phyloP scores from a whole-genome alignment of 1,140 invertebrate genomes.

The Catajapyx aquilonaris region DNA sequence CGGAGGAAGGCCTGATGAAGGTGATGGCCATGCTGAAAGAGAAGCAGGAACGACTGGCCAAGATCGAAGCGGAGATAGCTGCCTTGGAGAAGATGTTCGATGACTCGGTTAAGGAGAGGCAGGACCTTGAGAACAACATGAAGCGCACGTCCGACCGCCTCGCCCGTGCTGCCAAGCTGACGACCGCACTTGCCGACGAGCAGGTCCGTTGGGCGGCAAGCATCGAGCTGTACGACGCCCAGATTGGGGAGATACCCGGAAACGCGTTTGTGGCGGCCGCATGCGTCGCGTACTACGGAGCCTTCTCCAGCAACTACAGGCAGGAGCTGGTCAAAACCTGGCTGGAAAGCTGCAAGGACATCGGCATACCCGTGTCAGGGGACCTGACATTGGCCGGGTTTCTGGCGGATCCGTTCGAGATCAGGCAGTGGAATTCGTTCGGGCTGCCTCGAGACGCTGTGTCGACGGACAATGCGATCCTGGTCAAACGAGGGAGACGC shows the following conservation, averaged over 20 bases:
- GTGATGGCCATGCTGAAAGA: slow-evolving; percentile 50
- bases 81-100: slow-evolving; percentile 44
- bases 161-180: slow-evolving; percentile 55
- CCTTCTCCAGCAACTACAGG: slow-evolving; percentile 54
- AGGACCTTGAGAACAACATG: slow-evolving; percentile 36
- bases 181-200: slow-evolving; percentile 63
- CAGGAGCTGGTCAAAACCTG: slow-evolving; percentile 42
- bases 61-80: slow-evolving; percentile 40
- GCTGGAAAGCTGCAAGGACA: slow-evolving; percentile 33
- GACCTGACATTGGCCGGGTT: slow-evolving; percentile 45
- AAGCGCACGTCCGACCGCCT: slow-evolving; percentile 51
- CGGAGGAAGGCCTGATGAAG: slow-evolving; percentile 43
- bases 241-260: slow-evolving; percentile 49
- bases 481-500: slow-evolving; percentile 51
- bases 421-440: slow-evolving; percentile 61
- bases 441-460: slow-evolving; percentile 61
- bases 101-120: slow-evolving; percentile 30
- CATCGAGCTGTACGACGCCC: too few relatives aligned
- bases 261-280: slow-evolving; percentile 66
- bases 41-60: slow-evolving; percentile 60
- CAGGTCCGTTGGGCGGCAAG: slow-evolving; percentile 61
- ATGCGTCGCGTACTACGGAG: slow-evolving; percentile 68
- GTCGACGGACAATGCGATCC: slow-evolving; percentile 69
- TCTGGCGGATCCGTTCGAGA: slow-evolving; percentile 64
- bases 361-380: slow-evolving; percentile 44